Base-by-base conservation (phyloP, 2,797 vertebrate species). In the Hippoglossus hippoglossus region DNA sequence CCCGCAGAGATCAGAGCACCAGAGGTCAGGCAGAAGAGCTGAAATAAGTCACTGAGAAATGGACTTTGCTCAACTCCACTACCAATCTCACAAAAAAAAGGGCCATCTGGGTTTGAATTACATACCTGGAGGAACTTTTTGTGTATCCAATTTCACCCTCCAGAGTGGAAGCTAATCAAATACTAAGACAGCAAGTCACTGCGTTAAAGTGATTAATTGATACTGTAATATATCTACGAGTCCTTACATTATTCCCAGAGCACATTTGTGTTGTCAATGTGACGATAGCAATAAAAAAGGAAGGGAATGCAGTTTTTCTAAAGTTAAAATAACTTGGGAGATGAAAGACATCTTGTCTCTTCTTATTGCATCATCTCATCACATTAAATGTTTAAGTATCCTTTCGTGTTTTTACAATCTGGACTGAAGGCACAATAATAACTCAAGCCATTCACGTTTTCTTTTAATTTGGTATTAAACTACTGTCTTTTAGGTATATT, bases 1-100 rank as follows among this genome's bases (percentile, higher is more conserved):
- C 91, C 91, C 83, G 82, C 66, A 50, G 70, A 89, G 87, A 91
- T 90, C 88, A 91, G 81, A 89, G 81, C 77, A 84, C 72, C 50
- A 74, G 81, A 86, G 89, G 89, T 94, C 85, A 87, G 80, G 67
- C 79, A 78, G 79, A 76, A 68, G 77, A 88, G 80, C 80, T 73
- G 72, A 79, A 87, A 77, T 60, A 82, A 85, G 83, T 81, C 80
- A 76, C 63, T 78, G 80, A 82, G 76, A 89, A 88, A 90, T 69
- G 66, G 75, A 85, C 86, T 71, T 71, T 59, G 75, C 67, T 81
- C 61, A 41, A 71, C 68, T 85, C 59, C 31, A 75, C 72, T 61
- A 8, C 50, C 64, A 66, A 67, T 55, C 70, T 15, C 61, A 71
- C 65, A 22, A 67, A 84, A 73, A 70, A 41, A 73, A 73, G 36